Evolutionary conservation across 1,140 invertebrate species (phyloP), one percentile per base, ranked within the genome.

Genomic region (fruit fly (Drosophila melanogaster)): DNA sequence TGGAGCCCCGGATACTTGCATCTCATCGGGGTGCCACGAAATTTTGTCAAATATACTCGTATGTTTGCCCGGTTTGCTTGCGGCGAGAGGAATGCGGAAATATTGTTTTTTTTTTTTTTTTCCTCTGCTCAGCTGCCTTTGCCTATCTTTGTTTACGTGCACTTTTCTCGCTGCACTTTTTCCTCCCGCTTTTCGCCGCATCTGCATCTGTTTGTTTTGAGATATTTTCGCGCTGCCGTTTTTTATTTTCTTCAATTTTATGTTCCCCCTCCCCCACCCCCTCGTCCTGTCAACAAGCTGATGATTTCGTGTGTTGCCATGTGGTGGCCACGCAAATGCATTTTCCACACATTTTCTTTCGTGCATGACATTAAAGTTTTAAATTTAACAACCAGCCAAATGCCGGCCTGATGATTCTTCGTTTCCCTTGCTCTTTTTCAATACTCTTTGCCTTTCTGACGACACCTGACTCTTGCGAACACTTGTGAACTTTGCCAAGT

Each of bases 321-420:
- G 54, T 67, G 72, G 54, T 46, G 38, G 55, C 40, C 73, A 56
- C 10, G 47, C 49, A 43, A 40, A 57, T 71, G 67, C 67, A 71
- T 70, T 70, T 70, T 60, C 56, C 53, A 41, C 74, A 69, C 83
- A 87, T 83, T 86, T 87, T 71, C 75, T 60, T 58, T 86, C 75
- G 66, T 69, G 83, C 83, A 86, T 86, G 83, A 86, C 83, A 86
- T 86, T 89, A 86, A 86, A 86, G 83, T 86, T 86, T 85, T 86
- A 86, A 89, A 87, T 86, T 86, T 89, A 86, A 86, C 70, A 76
- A 55, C 81, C 80, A 77, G 35, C 67, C 51, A 40, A 73, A 67
- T 59, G 79, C 64, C 58, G 67, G 51, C 70, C 44, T 58, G 50
- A 53, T 49, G 47, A 40, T 74, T 74, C 58, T 62, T 62, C 67